These are phyloP conservation scores for Papilio machaon DNA, from an alignment of 1,140 invertebrate species.

Conservation along the genomic window DNA sequence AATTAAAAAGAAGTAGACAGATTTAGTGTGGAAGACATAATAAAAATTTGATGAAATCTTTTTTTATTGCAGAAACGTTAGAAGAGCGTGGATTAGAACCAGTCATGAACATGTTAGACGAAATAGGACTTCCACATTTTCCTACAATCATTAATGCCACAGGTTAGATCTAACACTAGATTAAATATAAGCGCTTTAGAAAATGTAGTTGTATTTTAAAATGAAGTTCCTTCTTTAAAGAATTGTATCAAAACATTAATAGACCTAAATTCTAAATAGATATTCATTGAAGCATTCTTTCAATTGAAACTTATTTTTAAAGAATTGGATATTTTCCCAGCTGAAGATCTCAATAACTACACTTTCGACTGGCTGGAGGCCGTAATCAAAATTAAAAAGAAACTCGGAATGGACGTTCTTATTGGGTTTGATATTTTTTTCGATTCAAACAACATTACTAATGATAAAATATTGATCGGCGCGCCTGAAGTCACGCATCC, in stretches of 20 bases:
- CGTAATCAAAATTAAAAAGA: slow-evolving; percentile 84
- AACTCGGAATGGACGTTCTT: slow-evolving; percentile 85
- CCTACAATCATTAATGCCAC: slow-evolving; percentile 83
- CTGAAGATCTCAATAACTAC: slow-evolving; percentile 65
- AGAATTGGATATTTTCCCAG: slow-evolving; percentile 29
- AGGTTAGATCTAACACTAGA: background rate
- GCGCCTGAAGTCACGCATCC: slow-evolving; percentile 83
- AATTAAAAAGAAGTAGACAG: background rate
- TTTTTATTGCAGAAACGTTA: slow-evolving; percentile 79
- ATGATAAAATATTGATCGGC: slow-evolving; percentile 85
- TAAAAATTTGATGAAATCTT: background rate
- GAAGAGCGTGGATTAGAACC: slow-evolving; percentile 84
- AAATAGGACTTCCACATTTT: slow-evolving; percentile 82
- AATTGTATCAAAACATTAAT: too few relatives aligned
- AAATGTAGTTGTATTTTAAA: too few relatives aligned
- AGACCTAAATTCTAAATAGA: too few relatives aligned
- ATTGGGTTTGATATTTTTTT: slow-evolving; percentile 87
- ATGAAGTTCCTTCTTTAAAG: too few relatives aligned
- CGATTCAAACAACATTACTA: slow-evolving; percentile 85
- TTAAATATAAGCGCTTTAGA: too few relatives aligned
- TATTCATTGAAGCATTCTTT: background rate
- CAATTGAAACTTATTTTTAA: background rate
- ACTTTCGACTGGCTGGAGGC: slow-evolving; percentile 84
- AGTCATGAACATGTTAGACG: slow-evolving; percentile 82
- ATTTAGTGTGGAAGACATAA: background rate